Conservation (phyloP, 2,797 vertebrate species). For the Scyliorhinus canicula region DNA sequence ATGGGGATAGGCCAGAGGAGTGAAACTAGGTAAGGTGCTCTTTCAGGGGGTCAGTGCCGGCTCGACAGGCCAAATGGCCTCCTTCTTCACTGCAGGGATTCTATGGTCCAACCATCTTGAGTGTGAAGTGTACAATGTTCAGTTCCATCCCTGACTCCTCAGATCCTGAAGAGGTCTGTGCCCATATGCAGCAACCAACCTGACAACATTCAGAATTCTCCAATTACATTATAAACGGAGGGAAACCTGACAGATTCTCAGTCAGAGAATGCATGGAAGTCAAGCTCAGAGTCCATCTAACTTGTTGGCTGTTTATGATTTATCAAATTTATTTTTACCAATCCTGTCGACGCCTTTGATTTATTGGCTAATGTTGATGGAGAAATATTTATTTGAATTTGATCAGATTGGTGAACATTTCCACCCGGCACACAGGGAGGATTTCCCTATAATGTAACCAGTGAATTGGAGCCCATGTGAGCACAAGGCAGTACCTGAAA, state of each 20-base stretch:
- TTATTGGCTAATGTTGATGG: background rate
- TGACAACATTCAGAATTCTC: background rate
- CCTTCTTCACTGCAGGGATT: no score
- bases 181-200: background rate
- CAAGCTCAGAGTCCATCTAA: background rate
- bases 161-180: background rate
- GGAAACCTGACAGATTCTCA: background rate
- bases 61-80: no score
- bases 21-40: no score
- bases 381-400: background rate
- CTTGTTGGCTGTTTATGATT: background rate
- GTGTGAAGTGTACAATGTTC: background rate
- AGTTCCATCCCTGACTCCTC: background rate
- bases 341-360: background rate
- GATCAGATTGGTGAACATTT: background rate
- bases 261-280: background rate
- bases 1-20: no score
- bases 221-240: background rate
- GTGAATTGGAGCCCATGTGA: background rate
- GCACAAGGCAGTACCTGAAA: background rate
- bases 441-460: background rate
- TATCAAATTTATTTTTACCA: background rate
- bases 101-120: no score
- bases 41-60: no score
- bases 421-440: no score